Evolutionary conservation across 1,140 invertebrate species (phyloP).

Genomic region (Eubasilissa regina): DNA sequence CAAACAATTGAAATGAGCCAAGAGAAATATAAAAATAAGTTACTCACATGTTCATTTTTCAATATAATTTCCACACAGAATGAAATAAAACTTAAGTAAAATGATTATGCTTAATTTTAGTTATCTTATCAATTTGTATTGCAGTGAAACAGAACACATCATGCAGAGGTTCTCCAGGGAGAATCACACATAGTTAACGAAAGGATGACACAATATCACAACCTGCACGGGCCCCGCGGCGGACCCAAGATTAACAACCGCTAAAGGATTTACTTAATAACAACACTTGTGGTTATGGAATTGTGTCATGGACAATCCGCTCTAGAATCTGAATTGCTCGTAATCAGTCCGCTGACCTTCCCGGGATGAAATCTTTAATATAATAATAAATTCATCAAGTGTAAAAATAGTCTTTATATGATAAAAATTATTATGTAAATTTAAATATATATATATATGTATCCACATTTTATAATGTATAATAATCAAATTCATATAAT

Average conservation of each 20-base stretch:
- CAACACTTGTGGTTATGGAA: not conserved
- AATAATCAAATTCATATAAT: slow-evolving; percentile 38
- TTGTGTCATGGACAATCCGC: not conserved
- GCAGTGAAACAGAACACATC: not conserved
- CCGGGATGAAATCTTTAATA: slow-evolving; percentile 30
- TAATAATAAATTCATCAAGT: slow-evolving; percentile 55
- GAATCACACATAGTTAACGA: not conserved
- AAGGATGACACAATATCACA: slow-evolving; percentile 35
- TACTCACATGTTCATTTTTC: slow-evolving; percentile 36
- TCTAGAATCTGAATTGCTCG: not conserved
- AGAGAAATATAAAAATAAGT: slow-evolving; percentile 50
- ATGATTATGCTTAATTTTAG: slow-evolving; percentile 36
- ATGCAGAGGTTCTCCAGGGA: not conserved
- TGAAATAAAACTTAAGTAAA: slow-evolving; percentile 46
- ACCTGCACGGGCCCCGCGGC: not conserved
- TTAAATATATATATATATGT: slow-evolving; percentile 54
- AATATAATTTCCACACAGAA: slow-evolving; percentile 50
- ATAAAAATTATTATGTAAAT: slow-evolving; percentile 55
- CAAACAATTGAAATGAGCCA: slow-evolving; percentile 53
- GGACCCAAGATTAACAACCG: slow-evolving; percentile 6
- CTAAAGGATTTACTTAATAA: slow-evolving; percentile 2
- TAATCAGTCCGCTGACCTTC: not conserved
- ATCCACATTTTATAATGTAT: slow-evolving; percentile 43
- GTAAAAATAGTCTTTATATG: slow-evolving; percentile 57
- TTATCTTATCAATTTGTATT: slow-evolving; percentile 24